Conservation (phyloP, 2,888 invertebrate species). For the Tetranychus truncatus region DNA sequence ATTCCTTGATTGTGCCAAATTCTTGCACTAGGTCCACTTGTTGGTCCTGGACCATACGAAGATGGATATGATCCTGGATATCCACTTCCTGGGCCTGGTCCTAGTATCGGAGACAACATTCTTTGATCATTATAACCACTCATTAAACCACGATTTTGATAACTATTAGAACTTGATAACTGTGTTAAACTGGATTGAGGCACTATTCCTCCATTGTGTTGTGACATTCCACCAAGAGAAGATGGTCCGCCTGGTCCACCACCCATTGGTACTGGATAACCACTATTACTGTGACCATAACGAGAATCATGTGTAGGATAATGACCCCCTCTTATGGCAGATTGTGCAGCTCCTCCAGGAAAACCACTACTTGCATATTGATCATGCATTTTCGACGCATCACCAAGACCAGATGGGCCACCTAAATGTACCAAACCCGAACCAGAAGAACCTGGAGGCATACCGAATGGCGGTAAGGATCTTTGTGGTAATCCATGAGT, state of each 20-base stretch:
- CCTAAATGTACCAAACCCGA: not conserved
- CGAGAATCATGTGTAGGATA: constrained; percentile 3
- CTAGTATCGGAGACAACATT: constrained; percentile 16
- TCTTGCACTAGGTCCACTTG: not conserved
- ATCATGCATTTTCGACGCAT: not conserved
- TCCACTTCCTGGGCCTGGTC: constrained; percentile 3
- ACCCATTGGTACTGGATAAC: constrained; percentile 17
- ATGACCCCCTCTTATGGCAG: constrained; percentile 12
- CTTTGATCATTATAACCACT: constrained; percentile 18
- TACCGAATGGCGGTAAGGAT: not conserved
- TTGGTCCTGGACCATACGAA: not conserved
- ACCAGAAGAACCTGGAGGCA: not conserved
- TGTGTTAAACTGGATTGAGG: not conserved
- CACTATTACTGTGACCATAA: constrained; percentile 13
- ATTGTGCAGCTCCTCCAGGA: not conserved
- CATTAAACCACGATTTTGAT: constrained; percentile 17
- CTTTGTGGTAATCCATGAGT: not conserved
- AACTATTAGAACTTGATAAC: not conserved
- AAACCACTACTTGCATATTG: constrained; percentile 10
- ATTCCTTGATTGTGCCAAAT: constrained; percentile 14
- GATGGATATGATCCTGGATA: constrained; percentile 15
- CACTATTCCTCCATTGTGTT: not conserved
- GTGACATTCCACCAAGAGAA: constrained; percentile 1
- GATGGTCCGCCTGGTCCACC: constrained; percentile 4
- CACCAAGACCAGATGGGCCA: not conserved